These are phyloP conservation scores for Epinotia demarniana DNA, from an alignment of 2,888 invertebrate species.

Conservation along the genomic window DNA sequence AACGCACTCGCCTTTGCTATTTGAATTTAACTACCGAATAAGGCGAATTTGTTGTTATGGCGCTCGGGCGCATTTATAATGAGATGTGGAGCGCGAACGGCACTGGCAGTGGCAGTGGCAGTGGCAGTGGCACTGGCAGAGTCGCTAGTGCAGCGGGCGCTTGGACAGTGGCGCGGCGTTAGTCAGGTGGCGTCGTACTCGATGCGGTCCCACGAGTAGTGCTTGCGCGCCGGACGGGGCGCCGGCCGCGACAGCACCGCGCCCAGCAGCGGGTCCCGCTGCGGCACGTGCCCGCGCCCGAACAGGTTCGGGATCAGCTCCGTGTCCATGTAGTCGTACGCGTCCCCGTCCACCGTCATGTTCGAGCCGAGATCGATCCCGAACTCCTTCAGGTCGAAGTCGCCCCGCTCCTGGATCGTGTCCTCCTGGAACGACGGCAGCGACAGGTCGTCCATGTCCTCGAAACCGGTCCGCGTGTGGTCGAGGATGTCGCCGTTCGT, in stretches of 20 bases:
- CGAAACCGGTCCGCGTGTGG: constrained; percentile 71
- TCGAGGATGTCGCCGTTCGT: constrained; percentile 76
- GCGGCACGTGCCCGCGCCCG: constrained; percentile 78
- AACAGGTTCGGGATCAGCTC: constrained; percentile 78
- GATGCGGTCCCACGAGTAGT: constrained; percentile 90
- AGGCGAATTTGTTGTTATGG: constrained; percentile 9
- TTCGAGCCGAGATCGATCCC: constrained; percentile 86
- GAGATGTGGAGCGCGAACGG: background rate
- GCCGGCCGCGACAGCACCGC: constrained; percentile 85
- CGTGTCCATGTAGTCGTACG: constrained; percentile 77
- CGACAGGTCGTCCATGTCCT: constrained; percentile 77
- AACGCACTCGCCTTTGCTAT: constrained; percentile 5
- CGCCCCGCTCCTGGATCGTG: constrained; percentile 68
- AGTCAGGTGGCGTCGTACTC: constrained; percentile 88
- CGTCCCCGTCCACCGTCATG: constrained; percentile 82
- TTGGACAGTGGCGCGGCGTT: constrained; percentile 48
- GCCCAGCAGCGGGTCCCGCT: constrained; percentile 90
- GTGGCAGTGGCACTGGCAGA: background rate
- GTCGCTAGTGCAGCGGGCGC: background rate
- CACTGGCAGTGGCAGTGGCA: no score
- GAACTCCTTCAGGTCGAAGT: constrained; percentile 86
- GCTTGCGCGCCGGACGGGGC: constrained; percentile 86
- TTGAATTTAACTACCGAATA: constrained; percentile 22
- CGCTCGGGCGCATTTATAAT: background rate
- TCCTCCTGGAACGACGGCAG: constrained; percentile 78